Base-by-base conservation (phyloP, 2,888 invertebrate species). In the Aspidiotus rigidus region DNA sequence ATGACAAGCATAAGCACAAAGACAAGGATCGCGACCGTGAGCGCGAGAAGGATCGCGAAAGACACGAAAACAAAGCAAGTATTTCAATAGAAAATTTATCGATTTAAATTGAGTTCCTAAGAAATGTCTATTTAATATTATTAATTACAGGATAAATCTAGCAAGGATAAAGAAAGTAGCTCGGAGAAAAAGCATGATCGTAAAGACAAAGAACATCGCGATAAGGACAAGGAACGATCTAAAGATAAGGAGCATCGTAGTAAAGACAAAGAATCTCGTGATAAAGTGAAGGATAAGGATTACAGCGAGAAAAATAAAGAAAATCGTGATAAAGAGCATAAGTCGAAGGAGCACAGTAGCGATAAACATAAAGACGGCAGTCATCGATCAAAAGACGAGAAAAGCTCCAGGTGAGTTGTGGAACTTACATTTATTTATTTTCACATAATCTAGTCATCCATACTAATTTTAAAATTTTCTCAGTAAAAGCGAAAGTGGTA, bases 1-100 rank as follows among this genome's bases (percentile, higher is more conserved):
- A 79, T 73, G 81, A 82, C 64, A 80, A 77, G 72, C 79, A 79
- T 57, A 79, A 77, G 73, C 81, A 82, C 62, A 80, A 78, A 72
- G 79, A 78, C 60, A 79, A 77, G 72, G 81, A 83, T 74, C 82
- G 79, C 73, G 81, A 82, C 72, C 81, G 81, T 80, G 77, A 79
- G 62, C 28, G 28, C 28, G 28, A 28, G 28, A 77, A 57, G 44
- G 70, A 66, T 66, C 55, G 42, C n/a, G 66, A 70, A 17, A 71
- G 61, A 70, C 74, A 74, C 64, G 64, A 55, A 62, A 73, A 39
- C 64, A 57, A 72, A 70, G 70, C 70, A 73, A 73, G 28, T 28
- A 28, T 28, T 28, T 28, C 5, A 28, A 3, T 28, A 28, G 28
- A 5, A 28, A 28, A 28, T 28, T 28, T 5, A 28, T 5, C 28